phyloP scores from a whole-genome alignment of 53 echinoderm and acorn worm genomes.

The Antedon mediterranea region DNA sequence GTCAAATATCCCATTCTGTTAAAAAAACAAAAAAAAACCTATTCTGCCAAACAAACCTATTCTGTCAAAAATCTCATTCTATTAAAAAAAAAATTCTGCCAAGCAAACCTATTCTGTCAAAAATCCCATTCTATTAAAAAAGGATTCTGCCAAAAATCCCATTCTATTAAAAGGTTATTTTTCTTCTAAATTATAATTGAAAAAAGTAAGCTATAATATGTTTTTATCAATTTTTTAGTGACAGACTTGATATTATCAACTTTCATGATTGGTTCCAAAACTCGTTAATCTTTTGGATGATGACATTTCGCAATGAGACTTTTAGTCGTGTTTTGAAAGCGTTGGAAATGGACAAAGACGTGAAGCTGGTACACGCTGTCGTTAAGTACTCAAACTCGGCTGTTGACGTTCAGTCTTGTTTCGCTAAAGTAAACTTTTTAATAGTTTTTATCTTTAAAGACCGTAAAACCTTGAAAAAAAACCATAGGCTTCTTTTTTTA shows the following conservation, averaged over 20 bases:
- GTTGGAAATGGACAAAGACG: constrained; percentile 82
- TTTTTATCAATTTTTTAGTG: constrained; percentile 17
- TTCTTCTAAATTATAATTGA: not conserved
- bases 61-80: too few relatives aligned
- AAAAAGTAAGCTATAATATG: too few relatives aligned
- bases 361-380: constrained; percentile 73
- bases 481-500: too few relatives aligned
- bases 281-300: constrained; percentile 77
- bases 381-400: constrained; percentile 97
- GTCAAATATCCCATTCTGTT: too few relatives aligned
- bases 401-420: constrained; percentile 84
- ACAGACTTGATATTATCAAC: constrained; percentile 37
- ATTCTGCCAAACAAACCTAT: too few relatives aligned
- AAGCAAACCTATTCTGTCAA: not conserved
- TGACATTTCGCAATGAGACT: constrained; percentile 79
- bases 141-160: not conserved
- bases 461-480: too few relatives aligned
- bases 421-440: constrained; percentile 93
- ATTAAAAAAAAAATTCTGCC: constrained; percentile 8
- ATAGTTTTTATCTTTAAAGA: too few relatives aligned
- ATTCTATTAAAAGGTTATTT: too few relatives aligned
- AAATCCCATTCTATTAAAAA: not conserved
- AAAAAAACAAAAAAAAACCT: too few relatives aligned
- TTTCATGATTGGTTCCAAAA: constrained; percentile 82
- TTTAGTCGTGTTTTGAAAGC: constrained; percentile 76